Percentiles rank a stretch among this genome's conserved stretches.
Evolutionary conservation across 2,888 invertebrate species (phyloP).

Genomic region (Apomyelois bistriatella): DNA sequence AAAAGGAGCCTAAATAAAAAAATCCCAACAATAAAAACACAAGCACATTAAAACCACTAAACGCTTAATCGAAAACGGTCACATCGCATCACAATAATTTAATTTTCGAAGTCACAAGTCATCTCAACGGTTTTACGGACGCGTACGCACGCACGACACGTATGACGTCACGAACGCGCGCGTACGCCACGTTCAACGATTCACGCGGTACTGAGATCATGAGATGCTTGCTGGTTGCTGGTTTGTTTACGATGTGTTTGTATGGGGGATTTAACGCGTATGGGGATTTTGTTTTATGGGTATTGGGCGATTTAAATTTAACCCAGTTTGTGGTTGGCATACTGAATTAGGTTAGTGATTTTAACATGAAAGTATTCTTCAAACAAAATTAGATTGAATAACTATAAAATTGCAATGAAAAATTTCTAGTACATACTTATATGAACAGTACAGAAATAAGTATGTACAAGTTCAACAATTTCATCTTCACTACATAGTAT

Average conservation of each 20-base stretch:
- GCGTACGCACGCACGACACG: neutral
- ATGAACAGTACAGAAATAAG: too few relatives aligned
- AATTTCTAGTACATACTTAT: too few relatives aligned
- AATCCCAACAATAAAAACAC: conserved; percentile 15
- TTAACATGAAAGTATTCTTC: neutral
- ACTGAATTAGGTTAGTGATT: neutral
- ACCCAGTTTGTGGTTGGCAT: neutral
- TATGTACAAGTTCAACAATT: too few relatives aligned
- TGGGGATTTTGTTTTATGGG: neutral
- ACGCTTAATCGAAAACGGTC: conserved; percentile 31
- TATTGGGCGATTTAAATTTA: neutral
- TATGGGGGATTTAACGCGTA: conserved; percentile 3
- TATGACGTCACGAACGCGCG: conserved; percentile 9
- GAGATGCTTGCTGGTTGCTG: neutral
- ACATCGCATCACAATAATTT: conserved; percentile 7
- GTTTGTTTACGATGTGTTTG: conserved; percentile 13
- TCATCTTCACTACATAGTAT: too few relatives aligned
- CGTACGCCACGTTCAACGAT: conserved; percentile 6
- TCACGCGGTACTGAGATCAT: conserved; percentile 7
- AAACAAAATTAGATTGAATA: neutral
- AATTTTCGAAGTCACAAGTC: neutral
- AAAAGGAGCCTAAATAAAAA: conserved; percentile 12
- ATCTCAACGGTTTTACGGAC: neutral
- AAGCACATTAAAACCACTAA: conserved; percentile 18
- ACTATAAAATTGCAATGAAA: too few relatives aligned